Percentiles rank a stretch among this genome's conserved stretches.
Evolutionary conservation across 2,113 vertebrate genomes (phyloP).

Genomic region (Orientallactaga bullata): DNA sequence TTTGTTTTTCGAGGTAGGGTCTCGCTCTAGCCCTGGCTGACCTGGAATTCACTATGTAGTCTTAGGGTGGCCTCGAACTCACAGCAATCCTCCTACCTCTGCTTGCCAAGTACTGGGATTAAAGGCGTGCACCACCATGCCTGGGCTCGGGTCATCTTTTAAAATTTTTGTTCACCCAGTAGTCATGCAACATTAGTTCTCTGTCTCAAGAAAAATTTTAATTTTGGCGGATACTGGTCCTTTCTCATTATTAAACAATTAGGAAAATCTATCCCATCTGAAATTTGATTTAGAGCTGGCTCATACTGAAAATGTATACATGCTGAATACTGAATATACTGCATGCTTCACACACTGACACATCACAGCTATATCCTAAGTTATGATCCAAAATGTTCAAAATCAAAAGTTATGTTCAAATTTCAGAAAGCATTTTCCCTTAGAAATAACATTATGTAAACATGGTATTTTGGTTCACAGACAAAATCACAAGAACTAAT

Average conservation of each 20-base stretch:
- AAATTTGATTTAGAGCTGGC: conserved; percentile 17
- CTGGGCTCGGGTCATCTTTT: too few relatives aligned
- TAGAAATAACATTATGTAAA: conserved; percentile 38
- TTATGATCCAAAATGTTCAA: neutral
- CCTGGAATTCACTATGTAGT: too few relatives aligned
- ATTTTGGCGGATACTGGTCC: too few relatives aligned
- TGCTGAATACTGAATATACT: neutral
- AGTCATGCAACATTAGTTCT: too few relatives aligned
- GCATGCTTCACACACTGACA: neutral
- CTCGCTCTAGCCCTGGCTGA: too few relatives aligned
- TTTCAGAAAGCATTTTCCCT: conserved; percentile 42
- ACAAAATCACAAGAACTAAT: conserved; percentile 13
- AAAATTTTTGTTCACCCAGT: too few relatives aligned
- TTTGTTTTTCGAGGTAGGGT: too few relatives aligned
- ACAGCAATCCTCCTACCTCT: too few relatives aligned
- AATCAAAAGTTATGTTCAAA: conserved; percentile 34
- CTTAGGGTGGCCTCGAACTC: too few relatives aligned
- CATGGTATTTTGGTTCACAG: conserved; percentile 49
- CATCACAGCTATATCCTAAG: neutral
- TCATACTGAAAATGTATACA: neutral
- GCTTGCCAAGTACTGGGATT: too few relatives aligned
- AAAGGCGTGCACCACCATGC: too few relatives aligned
- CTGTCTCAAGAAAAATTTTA: too few relatives aligned
- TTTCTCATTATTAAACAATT: neutral
- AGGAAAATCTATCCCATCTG: conserved; percentile 8